phyloP scores from a whole-genome alignment of 1,140 invertebrate genomes.

The Tetramorium simillimum region DNA sequence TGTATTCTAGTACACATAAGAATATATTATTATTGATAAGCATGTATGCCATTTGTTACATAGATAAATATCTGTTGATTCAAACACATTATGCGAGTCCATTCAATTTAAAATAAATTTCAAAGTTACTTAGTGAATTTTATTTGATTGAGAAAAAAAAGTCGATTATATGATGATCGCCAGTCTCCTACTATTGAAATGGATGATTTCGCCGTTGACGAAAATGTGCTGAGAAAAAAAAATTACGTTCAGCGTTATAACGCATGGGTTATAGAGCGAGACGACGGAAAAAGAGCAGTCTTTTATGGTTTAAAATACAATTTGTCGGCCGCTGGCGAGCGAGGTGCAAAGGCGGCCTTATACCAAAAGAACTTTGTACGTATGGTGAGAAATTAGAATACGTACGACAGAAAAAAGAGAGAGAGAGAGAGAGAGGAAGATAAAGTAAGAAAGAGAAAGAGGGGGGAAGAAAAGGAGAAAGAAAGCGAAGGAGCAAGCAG shows the following conservation, averaged over 20 bases:
- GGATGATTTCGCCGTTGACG: background rate
- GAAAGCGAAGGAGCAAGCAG: background rate
- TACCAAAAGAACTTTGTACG: background rate
- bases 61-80: background rate
- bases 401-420: background rate
- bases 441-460: background rate
- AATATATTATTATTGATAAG: background rate
- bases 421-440: background rate
- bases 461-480: background rate
- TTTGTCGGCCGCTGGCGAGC: conserved; percentile 28
- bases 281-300: conserved; percentile 12
- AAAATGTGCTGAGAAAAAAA: conserved; percentile 12
- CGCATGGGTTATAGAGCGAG: background rate
- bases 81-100: background rate
- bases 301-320: conserved; percentile 41
- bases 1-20: background rate
- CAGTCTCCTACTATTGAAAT: background rate
- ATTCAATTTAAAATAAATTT: background rate
- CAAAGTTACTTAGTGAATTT: background rate
- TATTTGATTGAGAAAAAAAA: background rate
- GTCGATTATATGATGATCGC: background rate
- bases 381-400: background rate
- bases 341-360: background rate
- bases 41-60: background rate
- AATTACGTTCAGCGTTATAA: conserved; percentile 24